Conservation (phyloP, 2,113 vertebrate species). For the Desmodus rotundus region DNA sequence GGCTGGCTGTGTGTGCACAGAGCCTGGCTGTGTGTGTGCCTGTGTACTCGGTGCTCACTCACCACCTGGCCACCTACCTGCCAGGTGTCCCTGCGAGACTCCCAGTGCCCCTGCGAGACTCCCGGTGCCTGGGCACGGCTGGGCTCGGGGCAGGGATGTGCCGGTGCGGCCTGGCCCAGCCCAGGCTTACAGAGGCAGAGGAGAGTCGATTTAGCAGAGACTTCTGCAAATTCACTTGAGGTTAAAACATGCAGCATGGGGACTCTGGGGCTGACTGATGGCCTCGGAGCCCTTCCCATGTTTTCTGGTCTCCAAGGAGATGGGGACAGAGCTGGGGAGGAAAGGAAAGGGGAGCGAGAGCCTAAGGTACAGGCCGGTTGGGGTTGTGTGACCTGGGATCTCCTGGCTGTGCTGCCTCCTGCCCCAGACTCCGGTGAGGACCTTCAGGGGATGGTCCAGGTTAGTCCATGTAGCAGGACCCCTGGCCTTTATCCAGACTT, state of each 20-base stretch:
- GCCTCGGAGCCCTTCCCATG: not conserved
- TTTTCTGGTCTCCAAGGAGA: not conserved
- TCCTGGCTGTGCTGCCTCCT: not conserved
- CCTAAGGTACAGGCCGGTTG: not conserved
- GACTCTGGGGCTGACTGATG: not conserved
- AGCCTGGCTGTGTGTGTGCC: not conserved
- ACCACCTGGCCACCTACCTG: not conserved
- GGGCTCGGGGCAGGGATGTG: not conserved
- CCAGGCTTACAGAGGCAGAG: not conserved
- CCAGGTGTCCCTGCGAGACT: not conserved
- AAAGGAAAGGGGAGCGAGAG: not conserved
- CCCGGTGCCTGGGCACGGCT: not conserved
- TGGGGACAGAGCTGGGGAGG: not conserved
- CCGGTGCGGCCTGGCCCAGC: not conserved
- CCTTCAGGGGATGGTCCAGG: not conserved
- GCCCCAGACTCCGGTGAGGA: not conserved
- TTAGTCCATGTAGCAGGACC: not conserved
- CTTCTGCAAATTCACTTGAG: not conserved
- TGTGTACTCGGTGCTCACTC: fast-evolving
- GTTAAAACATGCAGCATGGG: not conserved
- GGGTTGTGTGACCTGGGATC: not conserved
- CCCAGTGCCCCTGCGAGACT: not conserved
- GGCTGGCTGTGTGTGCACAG: not conserved
- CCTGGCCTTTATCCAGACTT: not conserved
- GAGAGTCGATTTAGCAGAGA: not conserved